phyloP scores from a whole-genome alignment of 2,797 vertebrate species.

The Acanthurus leucopareius region DNA sequence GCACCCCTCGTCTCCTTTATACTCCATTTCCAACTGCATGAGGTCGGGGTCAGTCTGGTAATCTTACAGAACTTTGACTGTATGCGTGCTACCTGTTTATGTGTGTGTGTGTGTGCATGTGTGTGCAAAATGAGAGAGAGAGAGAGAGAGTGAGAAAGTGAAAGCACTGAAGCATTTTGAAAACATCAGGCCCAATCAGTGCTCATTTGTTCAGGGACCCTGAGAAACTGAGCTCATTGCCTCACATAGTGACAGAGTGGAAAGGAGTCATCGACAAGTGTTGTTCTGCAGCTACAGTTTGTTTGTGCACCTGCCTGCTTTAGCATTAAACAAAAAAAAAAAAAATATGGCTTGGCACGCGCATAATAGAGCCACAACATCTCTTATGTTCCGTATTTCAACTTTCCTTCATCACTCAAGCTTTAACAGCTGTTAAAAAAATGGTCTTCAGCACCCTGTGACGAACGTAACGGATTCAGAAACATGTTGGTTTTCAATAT shows the following conservation, averaged over 20 bases:
- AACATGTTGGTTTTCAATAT: constrained; percentile 7
- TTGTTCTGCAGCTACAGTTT: constrained; percentile 51
- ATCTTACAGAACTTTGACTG: constrained; percentile 22
- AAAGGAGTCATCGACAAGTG: constrained; percentile 50
- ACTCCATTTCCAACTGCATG: constrained; percentile 24
- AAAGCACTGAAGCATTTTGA: constrained; percentile 67
- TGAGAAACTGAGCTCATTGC: constrained; percentile 71
- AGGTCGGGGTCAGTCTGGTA: constrained; percentile 47
- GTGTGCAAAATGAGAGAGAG: neutral
- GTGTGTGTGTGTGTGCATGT: neutral
- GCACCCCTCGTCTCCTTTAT: neutral
- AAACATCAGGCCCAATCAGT: constrained; percentile 83
- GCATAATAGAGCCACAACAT: constrained; percentile 8
- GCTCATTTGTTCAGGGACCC: constrained; percentile 82
- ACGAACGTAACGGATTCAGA: constrained; percentile 24
- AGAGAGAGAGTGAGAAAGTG: neutral
- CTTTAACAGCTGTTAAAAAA: constrained; percentile 11
- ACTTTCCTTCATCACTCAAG: constrained; percentile 25
- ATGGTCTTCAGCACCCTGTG: neutral
- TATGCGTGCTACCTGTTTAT: constrained; percentile 9
- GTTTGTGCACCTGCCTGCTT: constrained; percentile 67
- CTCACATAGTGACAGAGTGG: constrained; percentile 51
- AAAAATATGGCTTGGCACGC: constrained; percentile 42
- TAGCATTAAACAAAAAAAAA: neutral
- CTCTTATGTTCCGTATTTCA: constrained; percentile 15